These are phyloP conservation scores for Scyliorhinus canicula DNA, from an alignment of 2,797 vertebrate genomes.

Conservation along the genomic window DNA sequence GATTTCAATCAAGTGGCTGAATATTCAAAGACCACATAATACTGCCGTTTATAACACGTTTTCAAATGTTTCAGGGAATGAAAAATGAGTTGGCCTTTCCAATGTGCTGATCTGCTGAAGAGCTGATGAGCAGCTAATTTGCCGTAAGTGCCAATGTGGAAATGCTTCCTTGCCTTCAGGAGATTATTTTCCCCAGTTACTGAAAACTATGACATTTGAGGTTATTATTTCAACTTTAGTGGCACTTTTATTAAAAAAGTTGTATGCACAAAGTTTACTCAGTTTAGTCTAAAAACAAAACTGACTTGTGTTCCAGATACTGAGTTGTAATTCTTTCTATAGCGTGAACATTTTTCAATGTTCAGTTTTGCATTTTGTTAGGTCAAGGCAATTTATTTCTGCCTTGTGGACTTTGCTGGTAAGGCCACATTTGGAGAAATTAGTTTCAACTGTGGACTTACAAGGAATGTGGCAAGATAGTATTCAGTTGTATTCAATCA, in stretches of 20 bases:
- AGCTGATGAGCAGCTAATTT: slow-evolving; percentile 20
- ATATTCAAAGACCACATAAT: background rate
- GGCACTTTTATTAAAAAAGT: background rate
- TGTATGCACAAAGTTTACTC: background rate
- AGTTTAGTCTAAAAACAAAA: background rate
- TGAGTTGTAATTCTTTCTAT: background rate
- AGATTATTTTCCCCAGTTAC: background rate
- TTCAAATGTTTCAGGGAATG: background rate
- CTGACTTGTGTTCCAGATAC: background rate
- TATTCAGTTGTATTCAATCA: background rate
- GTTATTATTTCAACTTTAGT: slow-evolving; percentile 22
- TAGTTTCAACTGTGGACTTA: background rate
- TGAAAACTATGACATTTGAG: slow-evolving; percentile 21
- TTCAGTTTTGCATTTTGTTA: background rate
- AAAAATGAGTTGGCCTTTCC: slow-evolving; percentile 27
- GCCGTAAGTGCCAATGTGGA: background rate
- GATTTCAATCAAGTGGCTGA: slow-evolving; percentile 3
- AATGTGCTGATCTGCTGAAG: slow-evolving; percentile 2
- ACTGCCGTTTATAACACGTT: background rate
- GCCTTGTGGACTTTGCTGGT: background rate
- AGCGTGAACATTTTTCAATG: background rate
- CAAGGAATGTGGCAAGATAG: background rate
- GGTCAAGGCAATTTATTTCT: background rate
- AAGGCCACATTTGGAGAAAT: background rate
- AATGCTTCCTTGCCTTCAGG: background rate